Base-by-base conservation (phyloP, 2,113 vertebrate genomes). In the Probosciger aterrimus region DNA sequence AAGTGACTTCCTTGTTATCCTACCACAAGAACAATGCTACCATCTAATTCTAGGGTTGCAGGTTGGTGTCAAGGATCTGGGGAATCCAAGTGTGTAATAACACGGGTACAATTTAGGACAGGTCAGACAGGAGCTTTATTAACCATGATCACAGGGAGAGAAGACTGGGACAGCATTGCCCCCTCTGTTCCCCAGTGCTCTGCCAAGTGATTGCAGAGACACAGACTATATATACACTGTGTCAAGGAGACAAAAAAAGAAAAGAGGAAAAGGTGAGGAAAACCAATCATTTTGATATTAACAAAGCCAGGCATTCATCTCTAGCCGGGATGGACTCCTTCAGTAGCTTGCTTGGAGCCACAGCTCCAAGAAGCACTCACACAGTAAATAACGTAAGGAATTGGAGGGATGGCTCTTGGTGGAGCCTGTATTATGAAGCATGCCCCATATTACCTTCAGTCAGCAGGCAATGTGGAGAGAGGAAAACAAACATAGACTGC, bases 391-490 rank as follows among this genome's bases (percentile, higher is more conserved):
- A 33, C 10, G n/a, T 22, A 62, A 91, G 44, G 22, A 52, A 0
- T 0, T 31, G 35, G 31, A 65, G 31, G 19, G 52, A 35, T 33
- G 39, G 63, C 28, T 75, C 18, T 62, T 70, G 24, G 1, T 77
- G 50, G 22, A 49, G 14, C 27, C 14, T 43, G 11, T 24, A 18
- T 18, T 33, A 49, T 1, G 14, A 35, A 18, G 22, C 11, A 10
- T 55, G 44, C 0, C 18, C 7, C 5, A 0, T 7, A 25, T 41
- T 1, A 1, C 28, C 70, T 41, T 79, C 15, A 6, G 0, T 43
- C 57, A 35, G 50, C 10, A 3, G 23, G 33, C 55, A 14, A 59
- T 59, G 33, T 14, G 11, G 13, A 14, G 35, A 73, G 13, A 4
- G 24, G 30, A 28, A 60, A 60, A 27, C 12, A 77, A 77, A 12